These are phyloP conservation scores for Brachypodius melanocephalos DNA, from an alignment of 2,113 vertebrate species.

Conservation along the genomic window DNA sequence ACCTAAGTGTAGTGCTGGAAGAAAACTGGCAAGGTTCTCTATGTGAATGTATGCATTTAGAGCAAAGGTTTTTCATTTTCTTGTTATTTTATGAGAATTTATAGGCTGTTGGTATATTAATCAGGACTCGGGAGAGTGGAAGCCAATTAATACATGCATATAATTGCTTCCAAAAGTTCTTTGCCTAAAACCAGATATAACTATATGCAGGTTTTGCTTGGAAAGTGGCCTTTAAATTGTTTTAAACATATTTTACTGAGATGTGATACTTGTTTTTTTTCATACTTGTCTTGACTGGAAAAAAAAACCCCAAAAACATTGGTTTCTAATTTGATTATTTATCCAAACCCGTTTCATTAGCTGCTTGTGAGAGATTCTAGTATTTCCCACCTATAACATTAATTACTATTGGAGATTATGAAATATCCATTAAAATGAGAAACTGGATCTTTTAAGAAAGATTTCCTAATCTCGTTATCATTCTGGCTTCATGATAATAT, in stretches of 20 bases:
- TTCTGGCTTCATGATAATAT: neutral
- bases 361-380: neutral
- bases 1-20: neutral
- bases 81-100: neutral
- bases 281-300: neutral
- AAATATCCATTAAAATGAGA: neutral
- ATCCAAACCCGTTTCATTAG: neutral
- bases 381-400: neutral
- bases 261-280: neutral
- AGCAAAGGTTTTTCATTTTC: neutral
- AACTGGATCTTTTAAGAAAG: neutral
- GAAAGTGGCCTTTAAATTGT: neutral
- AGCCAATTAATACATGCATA: neutral
- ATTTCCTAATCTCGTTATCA: neutral
- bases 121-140: neutral
- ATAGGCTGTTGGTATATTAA: neutral
- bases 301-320: accelerated
- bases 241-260: neutral
- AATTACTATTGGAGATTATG: neutral
- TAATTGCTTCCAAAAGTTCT: neutral
- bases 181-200: neutral
- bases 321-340: neutral
- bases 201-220: neutral
- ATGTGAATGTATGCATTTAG: neutral
- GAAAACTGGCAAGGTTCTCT: neutral